Evolutionary conservation across 2,888 invertebrate species (phyloP).

Genomic region (Tenthredo notha): DNA sequence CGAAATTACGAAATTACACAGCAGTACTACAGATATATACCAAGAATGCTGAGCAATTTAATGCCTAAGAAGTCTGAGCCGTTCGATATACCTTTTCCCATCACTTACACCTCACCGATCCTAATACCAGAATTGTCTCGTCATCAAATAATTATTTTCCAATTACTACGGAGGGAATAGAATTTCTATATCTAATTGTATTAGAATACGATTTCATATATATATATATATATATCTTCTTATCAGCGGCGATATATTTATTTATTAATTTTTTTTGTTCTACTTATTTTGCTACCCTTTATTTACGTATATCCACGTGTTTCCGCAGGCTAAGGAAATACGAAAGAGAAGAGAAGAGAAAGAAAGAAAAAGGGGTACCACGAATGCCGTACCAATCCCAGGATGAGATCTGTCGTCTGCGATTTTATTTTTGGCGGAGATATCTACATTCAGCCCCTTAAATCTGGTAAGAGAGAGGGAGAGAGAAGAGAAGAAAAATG

Average conservation of each 20-base stretch:
- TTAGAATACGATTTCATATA: not conserved
- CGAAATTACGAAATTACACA: constrained; percentile 15
- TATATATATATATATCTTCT: not conserved
- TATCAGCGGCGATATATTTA: not conserved
- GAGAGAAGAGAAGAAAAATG: not conserved
- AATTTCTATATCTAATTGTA: not conserved
- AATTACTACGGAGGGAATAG: not conserved
- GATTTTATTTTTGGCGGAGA: constrained; percentile 10
- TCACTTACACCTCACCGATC: not conserved
- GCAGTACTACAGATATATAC: not conserved
- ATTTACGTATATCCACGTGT: too few species aligned
- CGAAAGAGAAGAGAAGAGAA: too few species aligned
- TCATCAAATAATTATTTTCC: constrained; percentile 31
- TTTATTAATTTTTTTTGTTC: not conserved
- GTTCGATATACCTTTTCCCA: constrained; percentile 4
- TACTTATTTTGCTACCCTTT: not conserved
- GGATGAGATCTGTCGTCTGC: constrained; percentile 10
- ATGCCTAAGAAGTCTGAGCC: not conserved
- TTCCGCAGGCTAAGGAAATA: not conserved
- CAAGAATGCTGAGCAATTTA: constrained; percentile 35
- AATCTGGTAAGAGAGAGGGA: not conserved
- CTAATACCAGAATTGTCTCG: constrained; percentile 13
- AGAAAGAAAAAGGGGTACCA: not conserved
- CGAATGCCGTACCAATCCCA: not conserved
- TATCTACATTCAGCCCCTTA: constrained; percentile 11